A percentile compares a stretch with the other conserved stretches of the same genome.
Conservation (phyloP, 2,888 invertebrate species). For the Phoenoteleia sp. region DNA sequence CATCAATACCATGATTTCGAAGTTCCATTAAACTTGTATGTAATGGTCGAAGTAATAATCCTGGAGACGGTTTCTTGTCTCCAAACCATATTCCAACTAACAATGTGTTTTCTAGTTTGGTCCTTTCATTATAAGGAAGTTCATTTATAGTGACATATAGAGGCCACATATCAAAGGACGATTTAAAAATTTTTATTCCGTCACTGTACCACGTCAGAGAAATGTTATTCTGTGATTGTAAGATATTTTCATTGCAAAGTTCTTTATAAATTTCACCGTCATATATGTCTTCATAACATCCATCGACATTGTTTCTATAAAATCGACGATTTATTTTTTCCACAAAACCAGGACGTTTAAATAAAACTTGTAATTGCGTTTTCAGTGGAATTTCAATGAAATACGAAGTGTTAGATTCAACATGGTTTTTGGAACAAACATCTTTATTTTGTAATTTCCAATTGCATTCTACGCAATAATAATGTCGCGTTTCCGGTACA, state of each 20-base stretch:
- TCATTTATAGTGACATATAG: constrained; percentile 73
- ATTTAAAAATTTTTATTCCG: too few relatives aligned
- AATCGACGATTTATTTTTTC: constrained; percentile 65
- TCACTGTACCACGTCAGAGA: too few relatives aligned
- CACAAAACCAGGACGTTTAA: constrained; percentile 36
- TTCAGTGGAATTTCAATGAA: constrained; percentile 50
- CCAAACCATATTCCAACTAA: constrained; percentile 73
- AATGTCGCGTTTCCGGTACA: constrained; percentile 4
- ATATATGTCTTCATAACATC: constrained; percentile 48
- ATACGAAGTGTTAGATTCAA: constrained; percentile 10
- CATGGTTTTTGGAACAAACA: not conserved
- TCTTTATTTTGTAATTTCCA: constrained; percentile 2
- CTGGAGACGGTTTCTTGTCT: constrained; percentile 28
- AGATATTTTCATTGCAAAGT: too few relatives aligned
- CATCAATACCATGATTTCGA: too few relatives aligned
- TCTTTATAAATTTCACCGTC: constrained; percentile 48
- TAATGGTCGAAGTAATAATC: constrained; percentile 38
- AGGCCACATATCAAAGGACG: too few relatives aligned
- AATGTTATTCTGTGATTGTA: too few relatives aligned
- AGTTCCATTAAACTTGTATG: not conserved
- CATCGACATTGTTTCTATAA: constrained; percentile 26
- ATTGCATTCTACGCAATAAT: constrained; percentile 33
- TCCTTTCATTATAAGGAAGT: constrained; percentile 63
- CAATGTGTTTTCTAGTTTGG: constrained; percentile 62
- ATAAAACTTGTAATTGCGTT: constrained; percentile 26